Evolutionary conservation across 2,797 vertebrate species (phyloP), one percentile per base, ranked within the genome.

Genomic region (Pantherophis alleghaniensis): DNA sequence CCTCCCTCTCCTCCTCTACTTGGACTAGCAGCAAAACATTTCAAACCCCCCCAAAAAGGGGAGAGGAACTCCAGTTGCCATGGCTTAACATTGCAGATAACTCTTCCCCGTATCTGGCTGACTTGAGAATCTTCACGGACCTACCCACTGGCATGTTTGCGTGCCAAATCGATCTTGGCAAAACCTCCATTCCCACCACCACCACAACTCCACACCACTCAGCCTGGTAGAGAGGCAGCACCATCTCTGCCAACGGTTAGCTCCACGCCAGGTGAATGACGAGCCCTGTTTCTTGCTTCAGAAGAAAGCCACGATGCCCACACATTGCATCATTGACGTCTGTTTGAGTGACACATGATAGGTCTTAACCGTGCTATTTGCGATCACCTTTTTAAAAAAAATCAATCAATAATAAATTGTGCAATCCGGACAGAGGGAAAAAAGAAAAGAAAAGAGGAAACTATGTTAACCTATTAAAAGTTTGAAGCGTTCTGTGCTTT

Each of bases 231-330:
- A 88, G 57, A 3, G 74, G 28, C 28, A 0, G 18, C 57, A 20
- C 87, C 28, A 3, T 61, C 37, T 56, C 51, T 87, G 22, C 22
- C 11, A 28, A 87, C 90, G 32, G 69, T 88, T 86, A 59, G 32
- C 90, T 47, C 87, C 79, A 56, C 9, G 6, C 61, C 69, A 61
- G 61, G 42, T 47, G 61, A 91, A 89, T 53, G 3, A 88, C 42
- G 7, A 89, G 63, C 92, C 24, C 92, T 87, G 79, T 90, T 63
- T 74, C 87, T 51, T 22, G 60, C 90, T 92, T 88, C 63, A 83
- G 32, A 93, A 86, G 42, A 90, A 90, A 94, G 93, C 96, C 97
- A 97, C 96, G 95, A 16, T 91, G 74, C 74, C 42, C 87, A n/a
- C 18, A 10, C 95, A 96, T 87, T 96, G 95, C 94, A 96, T 95